Conservation (phyloP, 2,113 vertebrate genomes). For the Hippocampus mohnikei region DNA sequence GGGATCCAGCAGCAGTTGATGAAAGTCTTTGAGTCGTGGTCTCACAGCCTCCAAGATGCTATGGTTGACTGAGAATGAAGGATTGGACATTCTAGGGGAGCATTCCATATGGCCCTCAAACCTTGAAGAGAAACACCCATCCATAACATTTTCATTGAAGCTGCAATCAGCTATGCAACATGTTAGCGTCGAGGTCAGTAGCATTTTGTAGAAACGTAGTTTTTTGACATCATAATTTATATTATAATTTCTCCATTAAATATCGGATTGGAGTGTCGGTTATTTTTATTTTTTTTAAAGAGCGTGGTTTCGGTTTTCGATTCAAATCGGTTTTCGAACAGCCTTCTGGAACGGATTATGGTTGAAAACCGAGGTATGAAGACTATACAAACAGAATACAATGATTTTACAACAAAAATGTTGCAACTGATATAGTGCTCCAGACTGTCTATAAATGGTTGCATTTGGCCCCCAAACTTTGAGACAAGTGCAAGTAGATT, state of each 20-base stretch:
- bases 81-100: slow-evolving; percentile 89
- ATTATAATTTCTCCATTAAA: neutral
- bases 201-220: neutral
- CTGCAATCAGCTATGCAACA: neutral
- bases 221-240: neutral
- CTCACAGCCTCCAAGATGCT: slow-evolving; percentile 94
- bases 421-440: too few relatives aligned
- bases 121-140: slow-evolving; percentile 62
- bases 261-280: too few relatives aligned
- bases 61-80: slow-evolving; percentile 89
- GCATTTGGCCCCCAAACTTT: too few relatives aligned
- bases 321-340: too few relatives aligned
- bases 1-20: slow-evolving; percentile 91
- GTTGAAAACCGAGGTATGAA: too few relatives aligned
- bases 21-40: slow-evolving; percentile 89
- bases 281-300: too few relatives aligned
- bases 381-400: too few relatives aligned
- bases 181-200: neutral
- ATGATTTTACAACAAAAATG: too few relatives aligned
- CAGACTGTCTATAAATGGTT: too few relatives aligned
- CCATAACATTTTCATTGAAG: neutral
- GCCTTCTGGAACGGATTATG: too few relatives aligned
- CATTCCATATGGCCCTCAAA: slow-evolving; percentile 98
- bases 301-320: too few relatives aligned
- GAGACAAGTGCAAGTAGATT: too few relatives aligned